Conservation (phyloP, 2,888 invertebrate genomes). For the Morpho achilles region DNA sequence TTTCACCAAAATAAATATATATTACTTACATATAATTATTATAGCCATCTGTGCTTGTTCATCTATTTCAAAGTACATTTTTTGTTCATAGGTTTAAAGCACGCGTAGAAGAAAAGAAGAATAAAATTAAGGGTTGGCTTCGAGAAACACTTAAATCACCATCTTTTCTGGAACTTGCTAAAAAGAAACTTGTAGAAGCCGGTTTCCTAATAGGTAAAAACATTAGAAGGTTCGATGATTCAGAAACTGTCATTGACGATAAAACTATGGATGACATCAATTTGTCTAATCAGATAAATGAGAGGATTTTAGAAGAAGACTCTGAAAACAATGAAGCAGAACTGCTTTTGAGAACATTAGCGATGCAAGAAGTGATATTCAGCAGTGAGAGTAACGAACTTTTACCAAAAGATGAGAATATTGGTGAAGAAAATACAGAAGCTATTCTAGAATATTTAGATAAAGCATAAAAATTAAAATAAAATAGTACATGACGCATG, state of each 20-base stretch:
- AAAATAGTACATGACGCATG: too few species aligned
- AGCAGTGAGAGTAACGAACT: constrained; percentile 17
- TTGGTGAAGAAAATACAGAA: constrained; percentile 32
- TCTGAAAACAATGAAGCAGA: constrained; percentile 49
- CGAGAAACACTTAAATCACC: constrained; percentile 60
- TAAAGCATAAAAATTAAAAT: constrained; percentile 11
- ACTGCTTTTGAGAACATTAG: constrained; percentile 50
- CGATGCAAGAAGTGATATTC: constrained; percentile 54
- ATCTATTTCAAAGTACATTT: too few species aligned
- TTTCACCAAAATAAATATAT: too few species aligned
- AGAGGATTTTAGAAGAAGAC: constrained; percentile 53
- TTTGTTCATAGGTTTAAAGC: constrained; percentile 54
- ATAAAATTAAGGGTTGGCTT: constrained; percentile 65
- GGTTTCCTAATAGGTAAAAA: constrained; percentile 45
- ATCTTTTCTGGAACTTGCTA: constrained; percentile 57
- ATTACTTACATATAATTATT: too few species aligned
- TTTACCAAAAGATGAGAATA: not conserved
- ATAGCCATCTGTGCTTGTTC: too few species aligned
- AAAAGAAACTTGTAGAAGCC: constrained; percentile 54
- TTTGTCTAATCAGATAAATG: constrained; percentile 57
- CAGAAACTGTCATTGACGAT: constrained; percentile 44
- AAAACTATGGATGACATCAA: constrained; percentile 58
- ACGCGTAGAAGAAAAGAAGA: constrained; percentile 63
- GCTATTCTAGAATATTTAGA: constrained; percentile 32
- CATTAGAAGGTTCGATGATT: constrained; percentile 28